Conservation (phyloP, 2,888 invertebrate genomes). For the Uloborus plumipes region DNA sequence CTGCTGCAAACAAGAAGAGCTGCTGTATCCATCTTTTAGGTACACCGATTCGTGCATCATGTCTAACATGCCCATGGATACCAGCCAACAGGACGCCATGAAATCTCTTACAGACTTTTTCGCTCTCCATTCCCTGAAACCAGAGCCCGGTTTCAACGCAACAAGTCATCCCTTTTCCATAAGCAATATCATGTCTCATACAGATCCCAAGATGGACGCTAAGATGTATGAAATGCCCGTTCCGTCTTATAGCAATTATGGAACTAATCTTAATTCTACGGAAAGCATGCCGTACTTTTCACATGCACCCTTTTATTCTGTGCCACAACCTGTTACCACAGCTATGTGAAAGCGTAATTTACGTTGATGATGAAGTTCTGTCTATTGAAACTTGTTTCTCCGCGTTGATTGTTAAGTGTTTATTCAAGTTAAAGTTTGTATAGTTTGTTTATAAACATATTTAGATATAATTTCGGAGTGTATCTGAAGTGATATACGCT, state of each 20-base stretch:
- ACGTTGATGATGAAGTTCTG: conserved; percentile 7
- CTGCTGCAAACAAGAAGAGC: conserved; percentile 41
- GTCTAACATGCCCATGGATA: conserved; percentile 71
- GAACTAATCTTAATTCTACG: conserved; percentile 5
- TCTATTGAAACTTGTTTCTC: neutral
- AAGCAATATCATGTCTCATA: conserved; percentile 84
- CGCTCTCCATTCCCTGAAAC: neutral
- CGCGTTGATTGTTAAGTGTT: too few relatives aligned
- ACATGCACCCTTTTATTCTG: conserved; percentile 14
- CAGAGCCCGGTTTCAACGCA: conserved; percentile 62
- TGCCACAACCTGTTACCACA: conserved; percentile 31
- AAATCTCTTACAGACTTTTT: conserved; percentile 12
- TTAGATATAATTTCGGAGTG: too few relatives aligned
- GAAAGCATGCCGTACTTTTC: conserved; percentile 25
- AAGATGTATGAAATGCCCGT: conserved; percentile 61
- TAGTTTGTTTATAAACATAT: too few relatives aligned
- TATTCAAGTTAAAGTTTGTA: too few relatives aligned
- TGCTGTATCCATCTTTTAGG: neutral
- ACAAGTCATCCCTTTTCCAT: conserved; percentile 92
- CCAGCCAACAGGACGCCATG: conserved; percentile 72
- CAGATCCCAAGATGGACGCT: conserved; percentile 57
- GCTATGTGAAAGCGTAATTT: conserved; percentile 19
- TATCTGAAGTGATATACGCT: too few relatives aligned
- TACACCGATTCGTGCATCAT: conserved; percentile 23
- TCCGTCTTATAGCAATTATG: conserved; percentile 39